Conservation (phyloP, 2,113 vertebrate genomes). For the Seriola quinqueradiata region DNA sequence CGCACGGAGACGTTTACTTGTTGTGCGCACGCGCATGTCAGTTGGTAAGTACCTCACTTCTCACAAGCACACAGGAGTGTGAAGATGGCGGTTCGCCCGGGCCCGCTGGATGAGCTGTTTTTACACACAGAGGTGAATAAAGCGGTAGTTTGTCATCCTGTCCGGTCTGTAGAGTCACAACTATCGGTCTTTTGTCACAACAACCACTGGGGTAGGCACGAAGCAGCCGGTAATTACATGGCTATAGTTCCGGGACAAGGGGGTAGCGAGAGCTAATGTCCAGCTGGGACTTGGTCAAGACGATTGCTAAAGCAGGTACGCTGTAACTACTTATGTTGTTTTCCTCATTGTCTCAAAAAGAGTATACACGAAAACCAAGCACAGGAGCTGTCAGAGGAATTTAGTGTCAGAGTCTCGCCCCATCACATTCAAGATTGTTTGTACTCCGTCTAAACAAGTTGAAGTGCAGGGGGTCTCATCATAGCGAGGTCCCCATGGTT, state of each 20-base stretch:
- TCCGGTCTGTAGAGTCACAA: conserved; percentile 91
- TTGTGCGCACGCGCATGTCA: conserved; percentile 79
- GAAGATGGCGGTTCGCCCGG: conserved; percentile 96
- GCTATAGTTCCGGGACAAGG: conserved; percentile 84
- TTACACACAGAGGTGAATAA: conserved; percentile 95
- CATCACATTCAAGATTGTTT: conserved; percentile 77
- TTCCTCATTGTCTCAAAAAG: conserved; percentile 58
- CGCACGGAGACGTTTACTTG: conserved; percentile 34
- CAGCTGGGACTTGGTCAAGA: conserved; percentile 91
- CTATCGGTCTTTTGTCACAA: conserved; percentile 88
- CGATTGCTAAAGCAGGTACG: conserved; percentile 89
- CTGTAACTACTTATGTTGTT: conserved; percentile 68
- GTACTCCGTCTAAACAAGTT: conserved; percentile 76
- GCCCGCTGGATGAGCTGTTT: conserved; percentile 92
- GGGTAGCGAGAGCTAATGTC: conserved; percentile 88
- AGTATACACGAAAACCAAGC: conserved; percentile 53
- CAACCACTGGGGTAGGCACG: conserved; percentile 84
- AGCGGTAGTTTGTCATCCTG: conserved; percentile 93
- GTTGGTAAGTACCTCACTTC: conserved; percentile 71
- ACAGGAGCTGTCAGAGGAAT: conserved; percentile 38
- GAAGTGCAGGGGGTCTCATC: conserved; percentile 86
- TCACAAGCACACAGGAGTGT: conserved; percentile 84
- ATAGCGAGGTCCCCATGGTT: conserved; percentile 88
- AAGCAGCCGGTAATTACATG: conserved; percentile 84
- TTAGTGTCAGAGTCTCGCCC: conserved; percentile 49